Evolutionary conservation across 2,888 invertebrate species (phyloP).

Genomic region (Celastrina argiolus): DNA sequence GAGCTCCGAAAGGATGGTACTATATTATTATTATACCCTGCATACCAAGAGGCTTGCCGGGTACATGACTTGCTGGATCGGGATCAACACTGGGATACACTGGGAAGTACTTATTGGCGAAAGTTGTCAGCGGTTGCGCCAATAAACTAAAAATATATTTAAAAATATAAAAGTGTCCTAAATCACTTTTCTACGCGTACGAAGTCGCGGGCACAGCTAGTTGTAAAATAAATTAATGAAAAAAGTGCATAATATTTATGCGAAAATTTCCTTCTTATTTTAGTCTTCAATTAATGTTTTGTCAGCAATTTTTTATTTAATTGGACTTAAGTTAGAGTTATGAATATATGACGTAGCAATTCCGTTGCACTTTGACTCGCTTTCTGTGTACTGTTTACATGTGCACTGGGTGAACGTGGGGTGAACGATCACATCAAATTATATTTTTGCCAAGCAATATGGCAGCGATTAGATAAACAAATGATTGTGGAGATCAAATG

Average conservation of each 20-base stretch:
- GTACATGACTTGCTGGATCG: too few relatives aligned
- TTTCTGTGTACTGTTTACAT: background rate
- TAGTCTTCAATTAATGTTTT: background rate
- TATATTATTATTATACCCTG: too few relatives aligned
- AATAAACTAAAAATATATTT: too few relatives aligned
- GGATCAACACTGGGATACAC: too few relatives aligned
- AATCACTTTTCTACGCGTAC: too few relatives aligned
- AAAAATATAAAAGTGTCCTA: too few relatives aligned
- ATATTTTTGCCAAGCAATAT: background rate
- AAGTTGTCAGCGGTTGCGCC: too few relatives aligned
- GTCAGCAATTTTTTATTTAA: background rate
- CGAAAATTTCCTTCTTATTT: background rate
- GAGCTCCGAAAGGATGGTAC: too few relatives aligned
- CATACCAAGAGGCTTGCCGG: too few relatives aligned
- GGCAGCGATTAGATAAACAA: slow-evolving; percentile 4
- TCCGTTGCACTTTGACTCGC: background rate
- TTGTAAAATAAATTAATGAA: background rate
- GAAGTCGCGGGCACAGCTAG: too few relatives aligned
- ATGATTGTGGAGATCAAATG: slow-evolving; percentile 1
- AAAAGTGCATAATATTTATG: background rate
- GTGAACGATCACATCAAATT: background rate
- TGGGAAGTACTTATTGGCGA: too few relatives aligned
- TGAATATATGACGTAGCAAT: too few relatives aligned
- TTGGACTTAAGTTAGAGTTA: background rate
- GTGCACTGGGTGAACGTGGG: background rate